Base-by-base conservation (phyloP, 2,113 vertebrate genomes). In the Ictalurus punctatus region DNA sequence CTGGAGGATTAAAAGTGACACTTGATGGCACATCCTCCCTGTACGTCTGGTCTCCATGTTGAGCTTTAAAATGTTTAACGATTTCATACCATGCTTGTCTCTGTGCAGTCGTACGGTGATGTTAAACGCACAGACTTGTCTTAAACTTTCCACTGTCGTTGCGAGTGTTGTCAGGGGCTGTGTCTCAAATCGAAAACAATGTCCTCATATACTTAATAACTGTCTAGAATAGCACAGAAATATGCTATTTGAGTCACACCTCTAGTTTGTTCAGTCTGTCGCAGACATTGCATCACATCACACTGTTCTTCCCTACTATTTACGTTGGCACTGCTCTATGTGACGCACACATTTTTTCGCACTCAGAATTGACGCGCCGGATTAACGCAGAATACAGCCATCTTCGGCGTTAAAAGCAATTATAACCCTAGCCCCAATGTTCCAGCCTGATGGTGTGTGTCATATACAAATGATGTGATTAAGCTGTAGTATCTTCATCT, bases 401-500 rank as follows among this genome's bases (percentile, higher is more conserved):
- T 21, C 23, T 14, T 67, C 21, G 3, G 27, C 48, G 37, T 48
- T 84, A 65, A 67, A 84, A 12, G 54, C 59, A 84, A 84, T 84
- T 67, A 67, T 48, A 65, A 83, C 61, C 80, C 25, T 17, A 67
- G 59, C 37, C 61, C 37, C 23, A 73, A 34, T 59, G 79, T 73
- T 73, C 63, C 34, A n/a, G 54, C 30, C 86, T 87, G 80, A 84
- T 90, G 69, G 87, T 88, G 23, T 58, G 69, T 84, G 81, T 90
- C 85, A 44, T 86, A 73, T 83, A 84, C 71, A 89, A 84, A 85
- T 84, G 87, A 89, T 86, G 80, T 78, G 80, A 90, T 87, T 67
- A 85, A 80, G 84, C 76, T 71, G 86, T 54, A 80, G 58, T 88
- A 86, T 87, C 76, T 67, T 63, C 86, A 86, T 88, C 87, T 90